Evolutionary conservation across 2,113 vertebrate species (phyloP), one percentile per base, ranked within the genome.

Genomic region (Malurus elegans): DNA sequence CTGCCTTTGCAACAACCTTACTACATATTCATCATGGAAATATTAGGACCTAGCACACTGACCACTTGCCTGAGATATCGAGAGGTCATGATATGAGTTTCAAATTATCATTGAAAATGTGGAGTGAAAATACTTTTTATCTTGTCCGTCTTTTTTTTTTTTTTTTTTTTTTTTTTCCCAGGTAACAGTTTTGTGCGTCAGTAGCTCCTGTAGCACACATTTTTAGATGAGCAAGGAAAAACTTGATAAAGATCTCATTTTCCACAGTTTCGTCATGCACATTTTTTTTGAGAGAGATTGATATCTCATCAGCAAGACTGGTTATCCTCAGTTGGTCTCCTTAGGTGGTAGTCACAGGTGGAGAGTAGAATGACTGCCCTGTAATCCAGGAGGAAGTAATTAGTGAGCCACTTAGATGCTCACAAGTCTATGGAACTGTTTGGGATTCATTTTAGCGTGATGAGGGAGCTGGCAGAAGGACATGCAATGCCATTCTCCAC

Each of bases 31-130:
- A 62, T 80, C 24, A 56, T 12, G 42, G 5, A 84, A 73, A 80
- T 69, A 60, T 38, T 58, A 71, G 31, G 34, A 18, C 6, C 4
- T 36, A 45, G 12, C 4, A 81, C 36, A 79, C 0, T 44, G 14
- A 21, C 31, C 10, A 64, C 4, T 10, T 78, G 21, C 10, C 40
- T 78, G 13, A 23, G 18, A 44, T 69, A 65, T 36, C 2, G 7
- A 53, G 18, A 48, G n/a, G 7, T 34, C 25, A 71, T 3, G 1
- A 36, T 17, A 42, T 0, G 1, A 51, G 5, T 53, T 40, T 92
- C 36, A 47, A 70, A n/a, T 5, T 24, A 10, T 18, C 15, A 42
- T 6, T 79, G 31, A 75, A 90, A 62, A 17, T 64, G 5, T 3
- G 23, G 4, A 57, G 4, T 57, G 18, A 58, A 85, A 83, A 24